Conservation (phyloP, 2,113 vertebrate species). For the Jacana jacana region DNA sequence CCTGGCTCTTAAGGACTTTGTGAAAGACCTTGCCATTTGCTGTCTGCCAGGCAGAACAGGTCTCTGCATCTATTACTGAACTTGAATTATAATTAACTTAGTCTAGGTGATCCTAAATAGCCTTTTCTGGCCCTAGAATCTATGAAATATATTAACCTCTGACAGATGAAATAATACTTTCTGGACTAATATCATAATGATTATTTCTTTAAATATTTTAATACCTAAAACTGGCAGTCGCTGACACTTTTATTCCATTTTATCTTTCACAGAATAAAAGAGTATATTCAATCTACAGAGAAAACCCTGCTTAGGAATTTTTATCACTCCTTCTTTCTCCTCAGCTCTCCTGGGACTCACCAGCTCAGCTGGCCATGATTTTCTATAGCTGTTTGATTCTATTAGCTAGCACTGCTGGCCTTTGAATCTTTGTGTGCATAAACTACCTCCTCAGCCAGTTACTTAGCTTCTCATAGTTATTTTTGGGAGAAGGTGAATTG, state of each 20-base stretch:
- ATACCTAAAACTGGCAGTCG: neutral
- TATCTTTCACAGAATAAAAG: neutral
- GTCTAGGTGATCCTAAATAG: neutral
- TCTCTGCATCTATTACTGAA: neutral
- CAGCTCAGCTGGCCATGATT: neutral
- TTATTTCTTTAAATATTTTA: slow-evolving; percentile 44
- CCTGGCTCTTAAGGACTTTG: neutral
- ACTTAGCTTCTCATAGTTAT: neutral
- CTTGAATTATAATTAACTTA: slow-evolving; percentile 2
- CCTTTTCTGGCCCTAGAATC: neutral
- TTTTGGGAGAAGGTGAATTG: neutral
- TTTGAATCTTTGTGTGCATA: neutral
- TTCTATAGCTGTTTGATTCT: neutral
- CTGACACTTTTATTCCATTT: neutral
- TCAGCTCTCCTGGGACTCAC: neutral
- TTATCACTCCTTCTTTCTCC: neutral
- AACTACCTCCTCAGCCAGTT: neutral
- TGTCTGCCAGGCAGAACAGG: neutral
- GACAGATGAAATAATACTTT: slow-evolving; percentile 1
- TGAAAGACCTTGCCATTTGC: neutral
- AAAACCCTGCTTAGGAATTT: neutral
- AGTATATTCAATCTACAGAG: neutral
- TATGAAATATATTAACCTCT: neutral
- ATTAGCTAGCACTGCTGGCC: neutral
- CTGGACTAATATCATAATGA: neutral